Evolutionary conservation across 1,140 invertebrate genomes (phyloP).

Genomic region (Heterodera carotae): DNA sequence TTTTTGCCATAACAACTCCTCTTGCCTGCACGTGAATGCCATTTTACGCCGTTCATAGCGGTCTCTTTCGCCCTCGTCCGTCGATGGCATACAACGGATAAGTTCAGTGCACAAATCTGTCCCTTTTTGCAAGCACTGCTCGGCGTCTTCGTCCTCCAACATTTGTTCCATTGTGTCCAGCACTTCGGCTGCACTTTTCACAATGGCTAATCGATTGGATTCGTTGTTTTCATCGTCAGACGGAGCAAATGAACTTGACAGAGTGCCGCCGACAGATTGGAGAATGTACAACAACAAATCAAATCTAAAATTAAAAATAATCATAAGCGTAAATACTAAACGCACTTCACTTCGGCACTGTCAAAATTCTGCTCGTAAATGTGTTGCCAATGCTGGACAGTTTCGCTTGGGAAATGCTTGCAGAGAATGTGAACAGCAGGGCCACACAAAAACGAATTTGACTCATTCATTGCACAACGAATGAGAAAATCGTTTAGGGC

Average conservation of each 20-base stretch:
- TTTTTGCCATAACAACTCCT: neutral
- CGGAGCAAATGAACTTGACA: neutral
- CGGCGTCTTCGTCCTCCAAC: neutral
- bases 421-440: neutral
- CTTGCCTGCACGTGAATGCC: neutral
- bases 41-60: neutral
- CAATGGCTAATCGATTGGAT: neutral
- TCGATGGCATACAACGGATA: neutral
- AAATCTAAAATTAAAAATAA: neutral
- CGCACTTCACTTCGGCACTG: neutral
- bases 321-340: neutral
- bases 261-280: neutral
- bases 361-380: neutral
- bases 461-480: neutral
- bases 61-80: neutral
- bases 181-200: neutral
- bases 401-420: neutral
- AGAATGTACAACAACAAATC: neutral
- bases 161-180: neutral
- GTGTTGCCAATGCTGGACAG: neutral
- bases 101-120: neutral
- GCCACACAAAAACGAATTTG: neutral
- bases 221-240: neutral
- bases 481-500: neutral
- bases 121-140: neutral